Base-by-base conservation (phyloP, 2,797 vertebrate species). In the Prionace glauca region DNA sequence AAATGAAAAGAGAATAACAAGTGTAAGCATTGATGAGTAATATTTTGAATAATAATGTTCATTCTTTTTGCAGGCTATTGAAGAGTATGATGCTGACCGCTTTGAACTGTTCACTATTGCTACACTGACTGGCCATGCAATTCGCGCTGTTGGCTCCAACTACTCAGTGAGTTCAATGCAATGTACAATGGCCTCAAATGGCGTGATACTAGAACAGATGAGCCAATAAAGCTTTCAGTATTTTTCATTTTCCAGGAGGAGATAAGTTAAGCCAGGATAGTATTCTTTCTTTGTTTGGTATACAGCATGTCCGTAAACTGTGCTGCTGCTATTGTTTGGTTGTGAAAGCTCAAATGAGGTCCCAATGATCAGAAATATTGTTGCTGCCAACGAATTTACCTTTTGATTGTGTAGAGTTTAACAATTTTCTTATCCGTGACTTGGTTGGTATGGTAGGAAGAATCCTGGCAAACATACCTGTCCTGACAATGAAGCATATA, bases 101-200 rank as follows among this genome's bases (percentile, higher is more conserved):
- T 98, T 98, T 41, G 96, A 98, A 20, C 96, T 98, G 95, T 98
- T 98, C 45, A 98, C 98, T 2, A 98, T 98, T 8, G 98, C 98
- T 11, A 98, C 98, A 67, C 97, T 98, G 96, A 98, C 98, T 12
- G 98, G 98, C 95, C 98, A 98, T 7, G 98, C 98, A 96, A 97
- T 98, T 96, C 96, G 98, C 96, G 98, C 98, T 96, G 98, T 98
- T 98, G 98, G 98, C 93, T 97, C 97, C 0, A 96, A 98, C 96
- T 98, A 98, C 97, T 98, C 98, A 2, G 98, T 98, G 95, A 98
- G 98, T 96, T 9, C 88, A 69, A 36, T 12, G 20, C 12, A n/a
- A 16, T 22, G 1, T 65, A 65, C 36, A n/a, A 36, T 65, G 16
- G 32, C 20, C 62, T 91, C 20, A n/a, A n/a, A 91, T n/a, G 32